Evolutionary conservation across 2,113 vertebrate species (phyloP), one percentile per base, ranked within the genome.

Genomic region (Rhadina sibilatrix): DNA sequence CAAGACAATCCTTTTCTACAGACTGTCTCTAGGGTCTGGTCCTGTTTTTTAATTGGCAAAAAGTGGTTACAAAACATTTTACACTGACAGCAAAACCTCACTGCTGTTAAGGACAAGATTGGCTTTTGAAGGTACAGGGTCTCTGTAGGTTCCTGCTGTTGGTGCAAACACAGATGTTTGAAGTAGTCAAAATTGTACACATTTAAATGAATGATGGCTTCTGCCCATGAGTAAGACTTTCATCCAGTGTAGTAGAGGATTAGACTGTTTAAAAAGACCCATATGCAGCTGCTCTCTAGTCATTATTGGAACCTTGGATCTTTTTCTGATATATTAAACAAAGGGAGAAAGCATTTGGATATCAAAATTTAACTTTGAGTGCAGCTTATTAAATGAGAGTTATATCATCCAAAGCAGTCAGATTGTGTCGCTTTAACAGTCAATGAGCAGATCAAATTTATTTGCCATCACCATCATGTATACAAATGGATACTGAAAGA

Each of bases 31-130:
- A 74, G 93, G 60, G 90, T 38, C 88, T 77, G 71, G 68, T 86
- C 76, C 60, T 94, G 56, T 82, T 96, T 91, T 92, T 88, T 69
- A 94, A 23, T 33, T 89, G 86, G 60, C 80, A 90, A 71, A 84
- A 83, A 50, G 15, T 64, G 18, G 28, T 74, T 93, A 83, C 59
- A 63, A 75, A 92, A 74, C 35, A 77, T 59, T 52, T 40, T 77
- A 69, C 12, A 33, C 40, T 71, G 70, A 84, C 52, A 93, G 42
- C 19, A 81, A 59, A 81, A 66, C 20, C 42, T 86, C 49, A 10
- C 37, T 15, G 7, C 86, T 86, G 10, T 31, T 75, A 35, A 70
- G 30, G 72, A 57, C 59, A 68, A 68, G 63, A 59, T 18, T 92
- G 75, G 21, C 61, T 65, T 83, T 27, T n/a, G 40, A 71, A 90